Base-by-base conservation (phyloP, 2,113 vertebrate genomes). In the Phodopus roborovskii region DNA sequence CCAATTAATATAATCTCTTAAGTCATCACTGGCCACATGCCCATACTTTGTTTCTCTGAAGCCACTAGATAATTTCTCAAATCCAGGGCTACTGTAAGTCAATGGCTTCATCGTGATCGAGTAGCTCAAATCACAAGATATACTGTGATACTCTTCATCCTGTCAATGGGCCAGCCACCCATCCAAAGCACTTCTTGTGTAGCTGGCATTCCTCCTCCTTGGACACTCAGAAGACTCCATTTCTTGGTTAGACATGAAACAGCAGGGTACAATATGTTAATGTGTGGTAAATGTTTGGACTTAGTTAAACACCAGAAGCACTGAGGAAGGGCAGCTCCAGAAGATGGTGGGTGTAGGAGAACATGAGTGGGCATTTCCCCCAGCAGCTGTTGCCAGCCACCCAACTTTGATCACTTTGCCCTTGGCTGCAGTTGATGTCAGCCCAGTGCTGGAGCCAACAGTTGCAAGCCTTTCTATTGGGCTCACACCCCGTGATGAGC, bases 401-500 rank as follows among this genome's bases (percentile, higher is more conserved):
- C 70, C 19, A 1, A 73, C 89, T 97, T 62, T 19, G 68, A 73
- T 91, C 87, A 39, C 92, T 91, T 56, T 0, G 73, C 95, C 4
- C 91, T 0, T 39, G 39, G 30, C 60, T 17, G 77, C 75, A 3
- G 66, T 50, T 0, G 82, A 45, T 4, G 74, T 62, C 91, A 70
- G 36, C 94, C 89, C 87, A 96, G 96, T 94, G 96, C 97, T 88
- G 0, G 73, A 92, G 48, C 50, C 48, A 70, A 8, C 86, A 28
- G 94, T 94, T 53, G 66, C 33, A 2, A 0, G 39, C 5, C 33
- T 81, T 45, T 30, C 88, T 71, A 97, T 94, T 97, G 97, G 97
- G 1, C 2, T 1, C 5, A 0, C 2, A 0, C 50, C 30, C 11
- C 0, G 28, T 90, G 92, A 97, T 28, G 83, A 95, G 64, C 97